Percentiles rank a stretch among this genome's conserved stretches.
Conservation (phyloP, 2,113 vertebrate genomes). For the Sylvilagus bachmani region DNA sequence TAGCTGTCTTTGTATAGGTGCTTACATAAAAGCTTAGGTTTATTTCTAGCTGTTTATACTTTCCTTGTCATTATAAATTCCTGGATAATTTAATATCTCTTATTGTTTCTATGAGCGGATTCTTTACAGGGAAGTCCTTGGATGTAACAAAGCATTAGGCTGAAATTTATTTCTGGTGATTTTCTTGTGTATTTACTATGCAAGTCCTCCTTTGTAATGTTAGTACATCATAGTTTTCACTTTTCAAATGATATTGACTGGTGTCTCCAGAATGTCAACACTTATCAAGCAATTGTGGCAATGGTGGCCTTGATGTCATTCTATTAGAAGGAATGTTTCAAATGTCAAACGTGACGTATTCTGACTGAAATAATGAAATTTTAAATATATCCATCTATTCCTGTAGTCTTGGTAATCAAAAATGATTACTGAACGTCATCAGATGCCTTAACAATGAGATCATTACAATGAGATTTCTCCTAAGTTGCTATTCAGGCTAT, state of each 20-base stretch:
- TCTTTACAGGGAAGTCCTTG: not conserved
- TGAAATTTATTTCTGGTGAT: not conserved
- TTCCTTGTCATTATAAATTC: constrained; percentile 7
- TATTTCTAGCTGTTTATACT: not conserved
- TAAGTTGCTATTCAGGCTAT: not conserved
- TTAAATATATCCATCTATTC: not conserved
- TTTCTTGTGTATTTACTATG: not conserved
- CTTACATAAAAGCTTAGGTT: not conserved
- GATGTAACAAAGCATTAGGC: constrained; percentile 22
- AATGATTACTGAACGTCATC: not conserved
- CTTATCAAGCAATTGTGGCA: not conserved
- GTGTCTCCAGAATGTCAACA: constrained; percentile 16
- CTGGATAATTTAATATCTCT: not conserved
- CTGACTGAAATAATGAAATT: not conserved
- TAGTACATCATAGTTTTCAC: not conserved
- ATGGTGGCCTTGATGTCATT: not conserved
- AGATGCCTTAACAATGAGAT: not conserved
- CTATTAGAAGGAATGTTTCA: not conserved
- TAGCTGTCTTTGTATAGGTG: not conserved
- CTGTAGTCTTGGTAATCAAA: not conserved
- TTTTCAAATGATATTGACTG: not conserved
- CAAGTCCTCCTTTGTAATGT: constrained; percentile 21
- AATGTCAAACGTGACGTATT: not conserved
- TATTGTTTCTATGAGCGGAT: not conserved
- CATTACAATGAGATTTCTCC: no score